Percentiles rank a stretch among this genome's conserved stretches.
These are phyloP conservation scores for Caenorhabditis remanei DNA, from an alignment of 1,140 invertebrate species.

Conservation along the genomic window DNA sequence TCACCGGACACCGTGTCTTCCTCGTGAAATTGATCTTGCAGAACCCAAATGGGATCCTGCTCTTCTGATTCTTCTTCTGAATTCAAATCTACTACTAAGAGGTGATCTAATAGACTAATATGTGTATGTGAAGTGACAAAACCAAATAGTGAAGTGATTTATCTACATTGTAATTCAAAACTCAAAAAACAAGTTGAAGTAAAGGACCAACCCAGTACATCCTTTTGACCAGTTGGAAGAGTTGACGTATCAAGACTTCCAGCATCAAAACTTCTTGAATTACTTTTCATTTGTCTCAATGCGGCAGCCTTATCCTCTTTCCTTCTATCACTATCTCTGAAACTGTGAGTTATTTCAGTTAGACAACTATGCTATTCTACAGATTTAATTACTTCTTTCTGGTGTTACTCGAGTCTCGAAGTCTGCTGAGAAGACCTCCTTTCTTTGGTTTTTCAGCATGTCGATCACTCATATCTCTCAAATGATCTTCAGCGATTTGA, in stretches of 20 bases:
- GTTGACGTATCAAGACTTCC: constrained; percentile 52
- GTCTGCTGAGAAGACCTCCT: constrained; percentile 61
- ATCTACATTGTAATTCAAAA: background rate
- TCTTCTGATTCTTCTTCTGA: constrained; percentile 53
- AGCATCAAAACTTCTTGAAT: constrained; percentile 63
- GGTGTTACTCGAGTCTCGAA: constrained; percentile 62
- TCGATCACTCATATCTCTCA: constrained; percentile 69
- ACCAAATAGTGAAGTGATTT: background rate
- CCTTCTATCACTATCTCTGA: constrained; percentile 54
- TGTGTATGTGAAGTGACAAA: constrained; percentile 5
- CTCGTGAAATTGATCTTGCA: constrained; percentile 54
- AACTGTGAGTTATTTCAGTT: constrained; percentile 41
- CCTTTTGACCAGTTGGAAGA: constrained; percentile 60
- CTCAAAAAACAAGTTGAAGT: background rate
- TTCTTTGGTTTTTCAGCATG: constrained; percentile 66
- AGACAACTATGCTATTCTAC: constrained; percentile 13
- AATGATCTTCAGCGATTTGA: constrained; percentile 70
- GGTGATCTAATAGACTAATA: background rate
- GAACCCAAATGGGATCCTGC: constrained; percentile 41
- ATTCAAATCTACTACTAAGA: constrained; percentile 34
- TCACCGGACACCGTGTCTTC: constrained; percentile 59
- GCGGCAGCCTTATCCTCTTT: constrained; percentile 44
- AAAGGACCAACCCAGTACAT: constrained; percentile 59
- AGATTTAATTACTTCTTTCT: constrained; percentile 60
- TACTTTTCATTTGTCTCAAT: constrained; percentile 57